Evolutionary conservation across 2,797 vertebrate genomes (phyloP), one percentile per base, ranked within the genome.

Genomic region (Alfaro cultratus): DNA sequence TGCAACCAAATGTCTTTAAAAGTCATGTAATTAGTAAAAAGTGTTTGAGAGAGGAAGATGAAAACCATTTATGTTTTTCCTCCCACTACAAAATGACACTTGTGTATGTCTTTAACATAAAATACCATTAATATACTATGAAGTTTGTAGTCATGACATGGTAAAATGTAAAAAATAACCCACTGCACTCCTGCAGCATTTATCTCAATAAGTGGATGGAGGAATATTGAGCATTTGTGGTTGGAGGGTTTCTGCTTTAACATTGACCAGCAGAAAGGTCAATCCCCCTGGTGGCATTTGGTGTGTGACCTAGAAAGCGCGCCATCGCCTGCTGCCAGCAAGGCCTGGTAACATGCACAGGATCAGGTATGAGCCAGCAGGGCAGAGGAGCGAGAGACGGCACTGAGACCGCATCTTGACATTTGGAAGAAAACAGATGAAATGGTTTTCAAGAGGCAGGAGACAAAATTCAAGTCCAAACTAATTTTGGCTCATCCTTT

Each of bases 211-310:
- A 60, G 29, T 13, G 55, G 29, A 62, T 15, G 29, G 29, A 2
- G 15, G 15, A 34, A 62, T 34, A 34, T 62, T 34, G 60, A 34
- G 60, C 15, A 34, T 62, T 62, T 62, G 31, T 34, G 13, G 29
- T 62, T 62, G 60, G 84, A 88, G 86, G 84, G 84, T 34, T 83
- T 84, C 81, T 79, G 83, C 83, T 87, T 83, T 15, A 10, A 76
- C 83, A 31, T 76, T 67, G 75, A 83, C 90, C 86, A 80, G 76
- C 34, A 71, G 85, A 95, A 96, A 96, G 95, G 95, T 96, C 94
- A 96, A 79, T 81, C 79, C 84, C 82, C 87, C 80, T 71, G 81
- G 88, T 94, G 94, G 89, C 93, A 95, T 95, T 96, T 95, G 92
- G 92, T 88, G 88, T 81, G 83, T 91, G 93, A 95, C 94, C 91